Conservation (phyloP, 1,140 invertebrate species). For the Adelges cooleyi region DNA sequence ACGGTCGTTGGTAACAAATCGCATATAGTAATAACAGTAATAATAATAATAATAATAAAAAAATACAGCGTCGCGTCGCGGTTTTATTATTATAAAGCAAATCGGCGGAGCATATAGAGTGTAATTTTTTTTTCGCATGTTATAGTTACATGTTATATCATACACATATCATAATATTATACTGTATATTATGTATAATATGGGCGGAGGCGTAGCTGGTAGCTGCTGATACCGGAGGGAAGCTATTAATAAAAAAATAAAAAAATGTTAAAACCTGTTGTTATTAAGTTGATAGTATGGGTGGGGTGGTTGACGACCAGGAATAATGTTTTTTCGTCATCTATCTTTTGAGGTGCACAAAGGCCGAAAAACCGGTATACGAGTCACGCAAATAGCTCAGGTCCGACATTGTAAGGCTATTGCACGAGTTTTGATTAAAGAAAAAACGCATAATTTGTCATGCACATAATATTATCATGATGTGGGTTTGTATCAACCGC, state of each 20-base stretch:
- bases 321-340: conserved; percentile 10
- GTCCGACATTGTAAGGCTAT: conserved; percentile 8
- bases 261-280: conserved; percentile 27
- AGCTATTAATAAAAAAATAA: too few species aligned
- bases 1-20: too few species aligned
- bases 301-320: neutral
- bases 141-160: conserved; percentile 2
- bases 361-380: conserved; percentile 23
- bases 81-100: too few species aligned
- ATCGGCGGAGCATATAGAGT: neutral
- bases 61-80: too few species aligned
- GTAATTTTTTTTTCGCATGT: neutral
- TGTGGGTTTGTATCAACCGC: too few species aligned
- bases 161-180: neutral
- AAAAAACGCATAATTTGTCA: neutral
- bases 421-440: conserved; percentile 10
- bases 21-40: too few species aligned
- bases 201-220: neutral
- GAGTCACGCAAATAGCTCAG: neutral
- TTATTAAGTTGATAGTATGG: too few species aligned
- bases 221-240: conserved; percentile 6
- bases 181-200: too few species aligned
- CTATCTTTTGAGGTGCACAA: conserved; percentile 23
- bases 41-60: too few species aligned
- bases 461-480: too few species aligned